phyloP scores from a whole-genome alignment of 92 coral and sea anemone species.

The Pocillopora meandrina region DNA sequence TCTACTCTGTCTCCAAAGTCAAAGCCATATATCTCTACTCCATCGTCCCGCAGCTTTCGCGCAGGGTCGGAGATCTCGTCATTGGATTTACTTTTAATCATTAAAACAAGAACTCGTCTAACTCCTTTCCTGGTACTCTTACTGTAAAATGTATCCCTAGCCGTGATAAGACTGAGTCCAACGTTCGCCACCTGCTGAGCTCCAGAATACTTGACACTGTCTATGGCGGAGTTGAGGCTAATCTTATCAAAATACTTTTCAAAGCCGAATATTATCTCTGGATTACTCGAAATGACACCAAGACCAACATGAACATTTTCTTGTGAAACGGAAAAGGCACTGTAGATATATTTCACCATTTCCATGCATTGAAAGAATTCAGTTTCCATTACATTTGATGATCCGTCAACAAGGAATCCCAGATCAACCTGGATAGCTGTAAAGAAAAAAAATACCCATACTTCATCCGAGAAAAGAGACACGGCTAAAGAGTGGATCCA shows the following conservation, averaged over 20 bases:
- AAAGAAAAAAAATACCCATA: background rate
- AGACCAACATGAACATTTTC: constrained; percentile 77
- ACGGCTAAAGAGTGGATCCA: too few relatives aligned
- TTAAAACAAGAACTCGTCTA: constrained; percentile 66
- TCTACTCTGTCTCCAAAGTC: constrained; percentile 54
- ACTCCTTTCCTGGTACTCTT: constrained; percentile 62
- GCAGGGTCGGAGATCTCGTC: constrained; percentile 72
- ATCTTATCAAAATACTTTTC: constrained; percentile 73
- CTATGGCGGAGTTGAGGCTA: constrained; percentile 64
- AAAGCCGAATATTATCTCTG: constrained; percentile 72
- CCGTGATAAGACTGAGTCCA: constrained; percentile 68
- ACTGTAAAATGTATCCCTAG: constrained; percentile 67
- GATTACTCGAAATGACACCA: constrained; percentile 68
- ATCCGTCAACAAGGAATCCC: constrained; percentile 87
- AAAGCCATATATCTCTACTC: constrained; percentile 72
- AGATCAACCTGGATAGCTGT: constrained; percentile 86
- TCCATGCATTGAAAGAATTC: constrained; percentile 73
- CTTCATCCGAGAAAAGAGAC: background rate
- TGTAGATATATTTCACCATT: constrained; percentile 75
- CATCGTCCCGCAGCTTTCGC: constrained; percentile 57
- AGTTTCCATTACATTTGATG: constrained; percentile 62
- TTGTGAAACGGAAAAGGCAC: constrained; percentile 77
- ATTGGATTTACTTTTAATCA: constrained; percentile 69
- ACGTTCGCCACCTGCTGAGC: constrained; percentile 53
- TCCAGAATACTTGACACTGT: constrained; percentile 72